Base-by-base conservation (phyloP, 2,888 invertebrate genomes). In the Oxycera nigricornis region DNA sequence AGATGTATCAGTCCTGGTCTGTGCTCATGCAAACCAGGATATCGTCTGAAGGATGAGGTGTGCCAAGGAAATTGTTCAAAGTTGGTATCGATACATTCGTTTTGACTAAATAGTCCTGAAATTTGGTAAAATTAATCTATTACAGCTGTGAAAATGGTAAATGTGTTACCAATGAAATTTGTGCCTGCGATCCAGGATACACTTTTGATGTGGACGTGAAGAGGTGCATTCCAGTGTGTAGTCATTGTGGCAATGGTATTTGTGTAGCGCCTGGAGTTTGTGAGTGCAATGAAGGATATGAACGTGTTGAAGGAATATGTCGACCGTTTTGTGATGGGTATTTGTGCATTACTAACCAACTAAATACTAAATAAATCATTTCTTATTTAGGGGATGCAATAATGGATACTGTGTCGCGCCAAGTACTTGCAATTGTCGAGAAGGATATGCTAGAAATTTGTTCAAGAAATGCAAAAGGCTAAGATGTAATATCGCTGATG, bases 1-100 rank as follows among this genome's bases (percentile, higher is more conserved):
- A 85, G 87, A 31, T 94, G 93, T 81, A 87, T 88, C 89, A 93
- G 84, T 73, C 85, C 75, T 9, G 88, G 89, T 77, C 83, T 86
- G 0, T 94, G 93, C 81, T 85, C 85, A 4, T 90, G 90, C 77
- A 87, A 87, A 72, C 76, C 83, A 11, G 90, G 90, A 31, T 89
- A 88, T 74, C 77, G 84, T 0, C 74, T 80, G 31, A 61, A 62
- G 31, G 73, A 73, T 65, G 35, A 52, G 6, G 39, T 67, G 2
- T 73, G 73, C 39, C 73, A 73, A 52, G 52, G 55, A 14, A 35
- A 65, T 28, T 73, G 73, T 28, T 17, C 31, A 1, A 65, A 46
- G 73, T 73, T 22, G 20, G 35, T 57, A 20, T 41, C 6, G 52
- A 52, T 52, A 11, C 20, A 46, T 1, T 22, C 24, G 35, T 59